phyloP scores from a whole-genome alignment of 2,113 vertebrate genomes.

The Cinclus cinclus region DNA sequence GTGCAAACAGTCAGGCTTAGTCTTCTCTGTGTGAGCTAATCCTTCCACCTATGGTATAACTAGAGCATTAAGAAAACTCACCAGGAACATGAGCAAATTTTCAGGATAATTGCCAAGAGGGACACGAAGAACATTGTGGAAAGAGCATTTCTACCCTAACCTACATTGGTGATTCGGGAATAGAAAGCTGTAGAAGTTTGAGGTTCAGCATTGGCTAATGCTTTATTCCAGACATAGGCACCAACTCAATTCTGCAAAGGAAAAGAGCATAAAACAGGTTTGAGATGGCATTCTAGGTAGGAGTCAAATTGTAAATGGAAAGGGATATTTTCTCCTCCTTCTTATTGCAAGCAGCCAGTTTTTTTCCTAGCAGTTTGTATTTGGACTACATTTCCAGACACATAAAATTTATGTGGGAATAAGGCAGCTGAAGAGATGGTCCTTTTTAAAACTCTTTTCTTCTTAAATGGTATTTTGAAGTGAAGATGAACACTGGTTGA shows the following conservation, averaged over 20 bases:
- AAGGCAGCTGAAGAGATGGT: not conserved
- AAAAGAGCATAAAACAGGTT: not conserved
- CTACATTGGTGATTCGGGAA: not conserved
- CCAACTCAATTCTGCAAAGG: not conserved
- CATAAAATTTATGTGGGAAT: not conserved
- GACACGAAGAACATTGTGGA: not conserved
- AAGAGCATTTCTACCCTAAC: not conserved
- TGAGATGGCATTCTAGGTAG: not conserved
- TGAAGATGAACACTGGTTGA: not conserved
- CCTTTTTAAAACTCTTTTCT: not conserved
- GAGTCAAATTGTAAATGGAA: not conserved
- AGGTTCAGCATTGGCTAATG: not conserved
- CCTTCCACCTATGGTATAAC: not conserved
- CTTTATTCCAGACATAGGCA: rapidly evolving
- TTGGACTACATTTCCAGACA: not conserved
- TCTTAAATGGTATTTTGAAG: not conserved
- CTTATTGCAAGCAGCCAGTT: not conserved
- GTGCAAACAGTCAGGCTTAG: not conserved
- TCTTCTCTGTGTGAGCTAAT: not conserved
- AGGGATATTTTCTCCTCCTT: not conserved
- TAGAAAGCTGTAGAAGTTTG: not conserved
- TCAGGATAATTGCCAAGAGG: not conserved
- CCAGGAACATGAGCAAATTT: not conserved
- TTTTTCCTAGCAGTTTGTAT: not conserved
- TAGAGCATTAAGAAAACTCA: not conserved